phyloP scores from a whole-genome alignment of 2,113 vertebrate genomes.

The Glareola pratincola region DNA sequence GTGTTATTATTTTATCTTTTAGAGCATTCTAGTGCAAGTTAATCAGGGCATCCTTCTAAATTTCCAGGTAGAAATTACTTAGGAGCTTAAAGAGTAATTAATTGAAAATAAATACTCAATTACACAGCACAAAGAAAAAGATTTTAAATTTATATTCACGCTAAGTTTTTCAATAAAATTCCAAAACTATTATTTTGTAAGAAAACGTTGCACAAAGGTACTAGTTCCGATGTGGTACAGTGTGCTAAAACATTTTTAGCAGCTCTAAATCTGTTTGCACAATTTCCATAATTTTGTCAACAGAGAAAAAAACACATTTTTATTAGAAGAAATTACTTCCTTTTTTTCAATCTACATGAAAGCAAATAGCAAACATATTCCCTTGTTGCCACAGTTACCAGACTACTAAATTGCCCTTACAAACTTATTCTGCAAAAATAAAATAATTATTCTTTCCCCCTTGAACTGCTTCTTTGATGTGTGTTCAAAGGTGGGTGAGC shows the following conservation, averaged over 20 bases:
- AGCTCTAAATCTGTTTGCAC: background rate
- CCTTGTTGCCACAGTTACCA: conserved; percentile 50
- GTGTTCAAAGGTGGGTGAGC: conserved; percentile 50
- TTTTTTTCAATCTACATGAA: conserved; percentile 23
- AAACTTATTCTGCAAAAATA: conserved; percentile 38
- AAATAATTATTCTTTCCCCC: background rate
- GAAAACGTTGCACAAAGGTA: background rate
- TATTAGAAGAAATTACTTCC: background rate
- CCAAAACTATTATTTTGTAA: background rate
- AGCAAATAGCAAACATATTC: conserved; percentile 20
- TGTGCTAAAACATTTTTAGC: background rate
- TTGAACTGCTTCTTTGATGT: conserved; percentile 47
- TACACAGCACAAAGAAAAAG: background rate
- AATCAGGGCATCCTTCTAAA: background rate
- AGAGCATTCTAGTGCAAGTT: background rate
- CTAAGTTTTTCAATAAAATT: background rate
- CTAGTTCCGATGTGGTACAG: background rate
- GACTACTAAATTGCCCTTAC: background rate
- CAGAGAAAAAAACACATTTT: background rate
- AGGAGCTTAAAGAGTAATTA: background rate
- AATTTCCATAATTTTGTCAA: conserved; percentile 32
- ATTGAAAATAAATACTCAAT: background rate
- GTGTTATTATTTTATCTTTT: background rate
- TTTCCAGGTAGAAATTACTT: background rate
- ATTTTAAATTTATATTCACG: background rate